phyloP scores from a whole-genome alignment of 2,888 invertebrate genomes.

The Smittia sp. region DNA sequence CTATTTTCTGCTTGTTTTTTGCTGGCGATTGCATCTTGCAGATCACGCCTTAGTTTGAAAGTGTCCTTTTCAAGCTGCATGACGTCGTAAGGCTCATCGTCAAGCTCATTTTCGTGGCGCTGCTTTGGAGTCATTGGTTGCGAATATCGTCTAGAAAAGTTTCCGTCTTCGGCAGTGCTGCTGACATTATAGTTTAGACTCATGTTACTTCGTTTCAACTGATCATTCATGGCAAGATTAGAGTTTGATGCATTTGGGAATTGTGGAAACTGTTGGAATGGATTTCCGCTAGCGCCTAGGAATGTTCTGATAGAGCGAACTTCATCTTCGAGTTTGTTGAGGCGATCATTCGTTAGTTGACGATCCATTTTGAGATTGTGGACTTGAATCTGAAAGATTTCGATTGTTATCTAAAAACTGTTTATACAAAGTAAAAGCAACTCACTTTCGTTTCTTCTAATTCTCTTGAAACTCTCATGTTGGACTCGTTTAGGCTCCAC shows the following conservation, averaged over 20 bases:
- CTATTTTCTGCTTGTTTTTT: conserved; percentile 53
- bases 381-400: conserved; percentile 58
- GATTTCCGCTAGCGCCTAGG: conserved; percentile 43
- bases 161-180: background rate
- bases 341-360: conserved; percentile 65
- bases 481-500: conserved; percentile 52
- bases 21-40: conserved; percentile 51
- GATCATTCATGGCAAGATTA: conserved; percentile 36
- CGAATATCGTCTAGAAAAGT: background rate
- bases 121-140: conserved; percentile 19
- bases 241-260: conserved; percentile 14
- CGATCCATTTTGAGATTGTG: conserved; percentile 64
- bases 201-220: conserved; percentile 36
- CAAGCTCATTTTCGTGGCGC: conserved; percentile 16
- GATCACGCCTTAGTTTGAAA: conserved; percentile 50
- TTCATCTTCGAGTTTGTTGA: conserved; percentile 67
- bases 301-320: conserved; percentile 56
- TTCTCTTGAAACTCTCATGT: conserved; percentile 51
- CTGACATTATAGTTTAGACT: conserved; percentile 26
- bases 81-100: conserved; percentile 42
- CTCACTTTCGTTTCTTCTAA: conserved; percentile 53
- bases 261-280: conserved; percentile 33
- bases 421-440: too few relatives aligned
- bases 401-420: background rate
- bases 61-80: conserved; percentile 46